Evolutionary conservation across 2,113 vertebrate genomes (phyloP), one percentile per base, ranked within the genome.

Genomic region (Silurus asotus): DNA sequence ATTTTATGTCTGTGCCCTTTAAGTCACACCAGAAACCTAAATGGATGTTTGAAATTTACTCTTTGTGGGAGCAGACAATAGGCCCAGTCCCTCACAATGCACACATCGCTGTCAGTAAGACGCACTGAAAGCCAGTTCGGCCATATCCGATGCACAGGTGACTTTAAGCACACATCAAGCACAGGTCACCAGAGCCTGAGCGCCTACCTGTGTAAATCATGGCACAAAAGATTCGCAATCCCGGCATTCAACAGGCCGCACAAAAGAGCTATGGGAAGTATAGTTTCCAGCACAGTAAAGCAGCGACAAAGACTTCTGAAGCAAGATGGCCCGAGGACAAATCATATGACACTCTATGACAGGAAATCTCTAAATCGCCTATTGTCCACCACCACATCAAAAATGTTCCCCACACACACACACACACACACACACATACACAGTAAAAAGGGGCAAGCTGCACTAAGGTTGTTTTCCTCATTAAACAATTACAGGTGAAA

Each of bases 351-450:
- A 95, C 94, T 94, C 91, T 90, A 75, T 81, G 92, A 94, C 93
- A 95, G 94, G 95, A 95, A 95, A 93, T 94, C 93, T 90, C 93
- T 91, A 94, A 94, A 95, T 93, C 92, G 91, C 88, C 92, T 86
- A 92, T 95, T 95, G 95, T 95, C 90, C 90, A 89, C 87, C 87
- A 90, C 92, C 91, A 89, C 85, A 88, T 91, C 90, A 87, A 88
- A 37, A 92, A 89, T 92, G 82, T 82, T 85, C 88, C 64, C 55
- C 64, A 83, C 80, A 72, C 82, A 90, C 56, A 81, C 83, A 64
- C 20, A 37, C 67, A 56, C 20, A 67, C 81, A 82, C 53, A 72
- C 82, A 58, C 67, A 72, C 53, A 82, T 45, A 72, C 53, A 55
- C n/a, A 8, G 49, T 9, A 23, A 20, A 28, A 67, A 13, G 37